These are phyloP conservation scores for Alectoris magna DNA, from an alignment of 2,797 vertebrate species.

Conservation along the genomic window DNA sequence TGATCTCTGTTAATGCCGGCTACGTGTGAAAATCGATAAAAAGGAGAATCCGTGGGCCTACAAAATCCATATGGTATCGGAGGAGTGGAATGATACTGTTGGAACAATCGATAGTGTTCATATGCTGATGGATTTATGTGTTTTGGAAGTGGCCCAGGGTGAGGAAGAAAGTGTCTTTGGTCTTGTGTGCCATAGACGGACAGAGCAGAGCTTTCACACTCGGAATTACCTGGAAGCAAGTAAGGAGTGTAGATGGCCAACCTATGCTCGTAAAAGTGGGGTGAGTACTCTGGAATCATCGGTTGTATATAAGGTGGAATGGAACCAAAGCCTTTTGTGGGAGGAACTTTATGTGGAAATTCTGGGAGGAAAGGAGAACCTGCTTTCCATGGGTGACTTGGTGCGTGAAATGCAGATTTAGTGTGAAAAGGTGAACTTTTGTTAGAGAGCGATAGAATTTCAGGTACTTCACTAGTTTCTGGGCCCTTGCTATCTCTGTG, in stretches of 20 bases:
- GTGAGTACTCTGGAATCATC: constrained; percentile 85
- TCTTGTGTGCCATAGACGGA: constrained; percentile 84
- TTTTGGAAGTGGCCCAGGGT: constrained; percentile 83
- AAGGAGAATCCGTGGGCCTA: constrained; percentile 82
- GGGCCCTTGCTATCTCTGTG: constrained; percentile 80
- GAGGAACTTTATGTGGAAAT: constrained; percentile 77
- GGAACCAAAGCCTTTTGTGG: constrained; percentile 77
- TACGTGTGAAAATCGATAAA: constrained; percentile 80
- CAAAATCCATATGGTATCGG: constrained; percentile 86
- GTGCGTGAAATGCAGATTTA: constrained; percentile 84
- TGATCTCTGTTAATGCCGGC: constrained; percentile 81
- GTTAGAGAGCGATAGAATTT: constrained; percentile 65
- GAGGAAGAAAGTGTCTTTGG: constrained; percentile 88
- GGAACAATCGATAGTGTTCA: constrained; percentile 87
- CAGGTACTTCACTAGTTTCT: constrained; percentile 64
- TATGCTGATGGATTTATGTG: constrained; percentile 76
- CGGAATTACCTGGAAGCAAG: constrained; percentile 80
- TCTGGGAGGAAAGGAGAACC: constrained; percentile 80
- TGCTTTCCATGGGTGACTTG: constrained; percentile 83
- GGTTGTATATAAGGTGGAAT: constrained; percentile 82
- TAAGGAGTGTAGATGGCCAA: constrained; percentile 88
- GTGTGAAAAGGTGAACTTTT: constrained; percentile 75
- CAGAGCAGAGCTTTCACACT: constrained; percentile 80
- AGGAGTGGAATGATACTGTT: constrained; percentile 82
- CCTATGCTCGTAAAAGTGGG: constrained; percentile 85